A percentile compares a stretch with the other conserved stretches of the same genome.
Evolutionary conservation across 2,888 invertebrate species (phyloP).

Genomic region (Clostera curtula): DNA sequence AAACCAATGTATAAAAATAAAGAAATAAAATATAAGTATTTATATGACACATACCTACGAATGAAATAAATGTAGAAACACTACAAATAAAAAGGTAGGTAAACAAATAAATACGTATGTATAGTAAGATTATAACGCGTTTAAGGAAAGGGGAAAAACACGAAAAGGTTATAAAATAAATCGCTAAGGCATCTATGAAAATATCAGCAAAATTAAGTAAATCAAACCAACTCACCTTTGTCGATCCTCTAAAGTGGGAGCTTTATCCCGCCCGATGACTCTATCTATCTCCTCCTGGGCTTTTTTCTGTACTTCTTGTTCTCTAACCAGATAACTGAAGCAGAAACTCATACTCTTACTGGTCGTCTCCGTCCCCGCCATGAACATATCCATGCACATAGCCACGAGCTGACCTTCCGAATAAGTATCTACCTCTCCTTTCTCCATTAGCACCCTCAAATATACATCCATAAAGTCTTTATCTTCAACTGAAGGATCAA

Average conservation of each 20-base stretch:
- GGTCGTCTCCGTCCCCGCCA: slow-evolving; percentile 92
- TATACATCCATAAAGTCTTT: slow-evolving; percentile 90
- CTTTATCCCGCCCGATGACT: slow-evolving; percentile 80
- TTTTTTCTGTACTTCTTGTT: slow-evolving; percentile 82
- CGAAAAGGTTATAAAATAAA: no score
- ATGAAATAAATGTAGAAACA: no score
- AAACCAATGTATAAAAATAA: no score
- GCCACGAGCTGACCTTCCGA: slow-evolving; percentile 85
- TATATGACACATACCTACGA: no score
- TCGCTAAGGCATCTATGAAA: slow-evolving; percentile 1
- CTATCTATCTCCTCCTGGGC: slow-evolving; percentile 86
- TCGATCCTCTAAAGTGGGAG: slow-evolving; percentile 82
- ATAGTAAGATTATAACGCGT: no score
- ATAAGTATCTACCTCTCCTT: slow-evolving; percentile 73
- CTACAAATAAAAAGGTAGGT: no score
- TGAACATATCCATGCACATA: slow-evolving; percentile 88
- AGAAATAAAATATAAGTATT: no score
- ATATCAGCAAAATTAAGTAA: no score
- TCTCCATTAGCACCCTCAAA: slow-evolving; percentile 78
- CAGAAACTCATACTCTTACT: slow-evolving; percentile 85
- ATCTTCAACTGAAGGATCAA: slow-evolving; percentile 74
- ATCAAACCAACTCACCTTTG: slow-evolving; percentile 68
- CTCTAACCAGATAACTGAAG: slow-evolving; percentile 82
- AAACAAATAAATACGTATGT: no score
- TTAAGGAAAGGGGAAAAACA: no score